These are phyloP conservation scores for Orthosia gracilis DNA, from an alignment of 2,888 invertebrate species.

Conservation along the genomic window DNA sequence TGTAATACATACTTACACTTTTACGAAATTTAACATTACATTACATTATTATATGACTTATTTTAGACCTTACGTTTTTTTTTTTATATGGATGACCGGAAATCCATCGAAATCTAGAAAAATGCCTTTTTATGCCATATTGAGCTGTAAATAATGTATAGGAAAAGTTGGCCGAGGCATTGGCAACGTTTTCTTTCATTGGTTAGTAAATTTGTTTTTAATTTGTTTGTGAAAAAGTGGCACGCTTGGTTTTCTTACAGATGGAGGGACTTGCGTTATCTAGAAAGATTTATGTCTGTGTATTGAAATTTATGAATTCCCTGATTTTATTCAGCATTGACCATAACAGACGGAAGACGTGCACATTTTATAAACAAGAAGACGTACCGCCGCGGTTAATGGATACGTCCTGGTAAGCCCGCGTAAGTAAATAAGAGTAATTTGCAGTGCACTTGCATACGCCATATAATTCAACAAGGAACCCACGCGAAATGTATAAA, in stretches of 20 bases:
- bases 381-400: conserved; percentile 60
- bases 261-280: too few species aligned
- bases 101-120: too few species aligned
- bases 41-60: not conserved
- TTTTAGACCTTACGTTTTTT: not conserved
- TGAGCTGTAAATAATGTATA: too few species aligned
- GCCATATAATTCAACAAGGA: conserved; percentile 73
- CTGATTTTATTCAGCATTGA: not conserved
- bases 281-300: too few species aligned
- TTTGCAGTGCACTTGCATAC: conserved; percentile 73
- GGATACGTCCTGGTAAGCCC: conserved; percentile 65
- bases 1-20: not conserved
- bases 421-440: conserved; percentile 76
- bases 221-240: too few species aligned
- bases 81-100: too few species aligned
- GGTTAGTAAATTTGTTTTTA: too few species aligned
- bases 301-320: not conserved
- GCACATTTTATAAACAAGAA: conserved; percentile 35
- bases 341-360: conserved; percentile 15
- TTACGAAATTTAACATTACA: not conserved
- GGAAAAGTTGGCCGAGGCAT: too few species aligned
- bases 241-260: too few species aligned
- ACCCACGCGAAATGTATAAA: conserved; percentile 71
- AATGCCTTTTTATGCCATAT: too few species aligned
- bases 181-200: too few species aligned